Percentiles rank a stretch among this genome's conserved stretches.
Evolutionary conservation across 1,140 invertebrate species (phyloP).

Genomic region (Diploscapter pachys): DNA sequence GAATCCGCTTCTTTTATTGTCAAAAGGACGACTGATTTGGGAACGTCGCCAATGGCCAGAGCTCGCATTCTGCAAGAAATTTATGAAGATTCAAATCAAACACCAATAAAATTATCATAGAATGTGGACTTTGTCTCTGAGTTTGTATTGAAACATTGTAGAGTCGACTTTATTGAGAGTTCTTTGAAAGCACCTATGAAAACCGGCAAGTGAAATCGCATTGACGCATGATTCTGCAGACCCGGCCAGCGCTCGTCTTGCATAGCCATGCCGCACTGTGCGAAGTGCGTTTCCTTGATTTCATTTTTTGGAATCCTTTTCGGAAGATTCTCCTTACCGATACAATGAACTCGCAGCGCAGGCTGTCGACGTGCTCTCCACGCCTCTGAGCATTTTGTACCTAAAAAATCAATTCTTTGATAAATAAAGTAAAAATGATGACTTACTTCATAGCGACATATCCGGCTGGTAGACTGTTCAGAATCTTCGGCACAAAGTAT

Average conservation of each 20-base stretch:
- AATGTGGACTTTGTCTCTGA: no score
- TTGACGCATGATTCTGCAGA: constrained; percentile 84
- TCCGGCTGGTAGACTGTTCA: constrained; percentile 91
- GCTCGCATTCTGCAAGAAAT: constrained; percentile 61
- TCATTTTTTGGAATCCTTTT: no score
- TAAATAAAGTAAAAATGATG: not conserved
- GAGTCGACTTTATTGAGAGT: constrained; percentile 21
- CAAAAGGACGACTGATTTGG: constrained; percentile 83
- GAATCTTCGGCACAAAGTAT: constrained; percentile 87
- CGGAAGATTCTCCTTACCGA: not conserved
- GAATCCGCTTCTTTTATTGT: constrained; percentile 87
- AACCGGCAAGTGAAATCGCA: constrained; percentile 82
- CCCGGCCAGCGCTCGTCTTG: constrained; percentile 91
- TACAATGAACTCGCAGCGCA: constrained; percentile 75
- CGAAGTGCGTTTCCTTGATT: constrained; percentile 17
- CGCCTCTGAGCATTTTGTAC: constrained; percentile 73
- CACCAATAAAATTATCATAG: no score
- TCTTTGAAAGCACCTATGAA: constrained; percentile 63
- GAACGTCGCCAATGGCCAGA: constrained; percentile 75
- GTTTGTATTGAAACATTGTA: no score
- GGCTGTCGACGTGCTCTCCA: constrained; percentile 90
- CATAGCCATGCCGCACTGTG: constrained; percentile 60
- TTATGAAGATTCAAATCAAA: not conserved
- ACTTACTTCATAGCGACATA: constrained; percentile 77
- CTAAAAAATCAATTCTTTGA: constrained; percentile 41